A percentile compares a stretch with the other conserved stretches of the same genome.
Evolutionary conservation across 1,140 invertebrate species (phyloP).

Genomic region (Brachionus paranguensis): DNA sequence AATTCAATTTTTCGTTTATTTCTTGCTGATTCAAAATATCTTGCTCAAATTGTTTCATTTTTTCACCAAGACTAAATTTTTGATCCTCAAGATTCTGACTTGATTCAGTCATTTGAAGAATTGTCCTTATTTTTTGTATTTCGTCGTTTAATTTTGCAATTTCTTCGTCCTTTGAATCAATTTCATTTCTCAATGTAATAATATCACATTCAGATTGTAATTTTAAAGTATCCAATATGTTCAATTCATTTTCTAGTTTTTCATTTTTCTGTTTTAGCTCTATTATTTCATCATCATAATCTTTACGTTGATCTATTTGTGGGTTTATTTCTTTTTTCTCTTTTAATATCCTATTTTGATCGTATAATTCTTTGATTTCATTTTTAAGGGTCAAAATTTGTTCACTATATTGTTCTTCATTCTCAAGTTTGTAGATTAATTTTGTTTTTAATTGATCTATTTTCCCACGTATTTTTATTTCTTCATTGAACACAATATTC

Average conservation of each 20-base stretch:
- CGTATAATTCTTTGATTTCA: neutral
- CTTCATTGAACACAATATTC: no score
- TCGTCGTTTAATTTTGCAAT: neutral
- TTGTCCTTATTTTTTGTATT: neutral
- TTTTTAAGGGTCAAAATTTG: neutral
- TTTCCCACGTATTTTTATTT: no score
- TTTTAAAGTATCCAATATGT: constrained; percentile 9
- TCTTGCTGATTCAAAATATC: neutral
- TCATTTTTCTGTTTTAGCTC: neutral
- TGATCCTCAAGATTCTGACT: neutral
- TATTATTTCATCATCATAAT: neutral
- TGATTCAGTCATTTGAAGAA: neutral
- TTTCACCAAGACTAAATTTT: neutral
- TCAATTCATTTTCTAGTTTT: neutral
- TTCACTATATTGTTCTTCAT: neutral
- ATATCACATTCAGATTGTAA: constrained; percentile 35
- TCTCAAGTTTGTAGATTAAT: neutral
- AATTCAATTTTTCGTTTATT: no score
- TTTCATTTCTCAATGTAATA: neutral
- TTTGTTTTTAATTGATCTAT: no score
- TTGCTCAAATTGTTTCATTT: neutral
- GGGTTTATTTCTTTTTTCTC: neutral
- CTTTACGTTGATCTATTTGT: neutral
- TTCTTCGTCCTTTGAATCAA: constrained; percentile 6
- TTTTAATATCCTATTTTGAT: neutral